These are phyloP conservation scores for Elysia crispata DNA, from an alignment of 2,888 invertebrate species.

Conservation along the genomic window DNA sequence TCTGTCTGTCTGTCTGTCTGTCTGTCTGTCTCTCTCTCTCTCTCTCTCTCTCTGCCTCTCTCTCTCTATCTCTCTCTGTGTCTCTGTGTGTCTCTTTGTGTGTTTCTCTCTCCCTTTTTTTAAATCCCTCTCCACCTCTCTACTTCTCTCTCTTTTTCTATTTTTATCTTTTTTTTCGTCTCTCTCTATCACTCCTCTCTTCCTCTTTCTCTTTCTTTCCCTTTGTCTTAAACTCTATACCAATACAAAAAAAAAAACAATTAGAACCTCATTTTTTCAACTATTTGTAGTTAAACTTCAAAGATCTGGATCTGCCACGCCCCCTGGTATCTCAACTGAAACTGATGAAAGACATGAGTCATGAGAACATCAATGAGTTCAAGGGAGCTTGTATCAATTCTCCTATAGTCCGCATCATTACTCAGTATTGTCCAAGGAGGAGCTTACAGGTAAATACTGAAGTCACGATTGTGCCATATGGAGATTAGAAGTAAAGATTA, in stretches of 20 bases:
- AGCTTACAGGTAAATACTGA: constrained; percentile 70
- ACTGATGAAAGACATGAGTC: constrained; percentile 73
- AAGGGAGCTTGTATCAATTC: constrained; percentile 76
- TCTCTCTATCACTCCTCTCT: neutral
- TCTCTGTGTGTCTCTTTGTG: neutral
- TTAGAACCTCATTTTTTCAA: neutral
- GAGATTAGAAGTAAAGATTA: too few species aligned
- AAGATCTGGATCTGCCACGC: constrained; percentile 67
- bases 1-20: constrained; percentile 20
- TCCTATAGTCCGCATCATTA: constrained; percentile 72
- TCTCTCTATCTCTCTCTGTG: neutral
- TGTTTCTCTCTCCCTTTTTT: neutral
- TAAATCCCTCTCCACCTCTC: neutral
- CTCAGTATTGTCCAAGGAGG: constrained; percentile 73
- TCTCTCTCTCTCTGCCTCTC: neutral
- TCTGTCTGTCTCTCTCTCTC: constrained; percentile 17
- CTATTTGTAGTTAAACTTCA: neutral
- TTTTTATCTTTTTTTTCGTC: neutral
- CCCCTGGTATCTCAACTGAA: constrained; percentile 74
- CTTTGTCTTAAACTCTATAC: neutral
- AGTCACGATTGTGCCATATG: neutral
- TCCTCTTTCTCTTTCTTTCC: neutral
- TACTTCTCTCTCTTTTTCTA: neutral
- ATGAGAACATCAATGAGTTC: constrained; percentile 76
- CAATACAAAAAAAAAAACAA: neutral